phyloP scores from a whole-genome alignment of 2,113 vertebrate species.

The Amblyopsis rosae region DNA sequence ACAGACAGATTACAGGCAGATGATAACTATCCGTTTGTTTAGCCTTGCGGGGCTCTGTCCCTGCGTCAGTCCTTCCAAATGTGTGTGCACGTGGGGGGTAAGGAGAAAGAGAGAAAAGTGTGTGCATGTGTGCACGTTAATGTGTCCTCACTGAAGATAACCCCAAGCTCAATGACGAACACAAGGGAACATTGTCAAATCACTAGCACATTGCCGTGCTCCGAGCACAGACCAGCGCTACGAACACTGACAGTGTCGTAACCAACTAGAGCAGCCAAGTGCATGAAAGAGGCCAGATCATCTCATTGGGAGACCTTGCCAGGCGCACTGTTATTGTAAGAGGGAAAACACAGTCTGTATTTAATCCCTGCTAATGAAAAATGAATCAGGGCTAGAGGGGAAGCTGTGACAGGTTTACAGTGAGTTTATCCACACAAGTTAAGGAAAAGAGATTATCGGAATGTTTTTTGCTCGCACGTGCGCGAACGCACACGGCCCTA shows the following conservation, averaged over 20 bases:
- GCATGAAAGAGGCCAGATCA: too few relatives aligned
- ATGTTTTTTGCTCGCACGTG: not conserved
- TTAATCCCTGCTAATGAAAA: not conserved
- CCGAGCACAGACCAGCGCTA: too few relatives aligned
- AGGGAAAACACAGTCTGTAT: too few relatives aligned
- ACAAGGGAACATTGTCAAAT: too few relatives aligned
- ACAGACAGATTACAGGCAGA: conserved; percentile 26
- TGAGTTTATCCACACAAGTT: not conserved
- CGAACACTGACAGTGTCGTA: too few relatives aligned
- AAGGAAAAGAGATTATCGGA: not conserved
- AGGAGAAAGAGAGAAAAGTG: not conserved
- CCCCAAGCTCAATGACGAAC: not conserved
- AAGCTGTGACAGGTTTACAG: not conserved
- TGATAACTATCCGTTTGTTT: conserved; percentile 31
- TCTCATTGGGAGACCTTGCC: too few relatives aligned
- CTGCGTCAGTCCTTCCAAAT: not conserved
- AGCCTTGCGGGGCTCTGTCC: not conserved
- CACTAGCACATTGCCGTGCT: too few relatives aligned
- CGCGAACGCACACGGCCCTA: not conserved
- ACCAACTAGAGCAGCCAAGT: too few relatives aligned
- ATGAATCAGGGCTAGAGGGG: not conserved
- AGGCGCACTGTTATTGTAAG: too few relatives aligned
- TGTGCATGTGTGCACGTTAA: too few relatives aligned
- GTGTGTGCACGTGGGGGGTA: not conserved
- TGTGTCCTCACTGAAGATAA: not conserved